Base-by-base conservation (phyloP, 2,113 vertebrate genomes). In the Corythoichthys haematopterus region DNA sequence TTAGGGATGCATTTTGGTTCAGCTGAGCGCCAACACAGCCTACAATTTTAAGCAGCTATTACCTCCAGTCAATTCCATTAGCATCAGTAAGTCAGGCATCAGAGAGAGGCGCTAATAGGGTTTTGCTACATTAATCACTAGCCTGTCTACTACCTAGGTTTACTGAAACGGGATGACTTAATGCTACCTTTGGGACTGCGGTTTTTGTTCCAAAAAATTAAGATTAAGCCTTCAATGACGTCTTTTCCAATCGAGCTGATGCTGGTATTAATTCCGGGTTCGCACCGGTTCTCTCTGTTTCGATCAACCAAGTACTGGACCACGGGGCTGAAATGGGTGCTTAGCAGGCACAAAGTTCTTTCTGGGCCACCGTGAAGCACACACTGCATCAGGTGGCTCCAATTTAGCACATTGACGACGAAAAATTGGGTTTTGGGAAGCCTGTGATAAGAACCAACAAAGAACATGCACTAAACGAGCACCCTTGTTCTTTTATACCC, bases 111-210 rank as follows among this genome's bases (percentile, higher is more conserved):
- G 82, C 82, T 88, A 84, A 86, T 88, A 81, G 78, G 75, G 74
- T 75, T 86, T 74, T 76, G 70, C 70, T 68, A 73, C 86, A 84
- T 89, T 88, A 84, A 84, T 87, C 82, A 79, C 82, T 66, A 77
- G 63, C 77, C 76, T 2, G 61, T 83, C 80, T 83, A 68, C 76
- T 43, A 71, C 65, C 66, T 77, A 48, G 85, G 69, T 85, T 88
- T 90, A 87, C 86, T 76, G 88, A 87, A 87, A 90, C 83, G 65
- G 74, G 78, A 80, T 70, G 75, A 78, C 73, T 69, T 71, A 77
- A 83, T 38, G 15, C 67, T 8, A 74, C 80, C 72, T 51, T 46
- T 72, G 80, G 81, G 85, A 78, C 74, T 68, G 71, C 28, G 36
- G 65, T 69, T 67, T 72, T 78, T 74, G 69, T 66, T 5, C 77